A percentile compares a stretch with the other conserved stretches of the same genome.
phyloP scores from a whole-genome alignment of 1,140 invertebrate genomes.

The Trachymyrmex septentrionalis region DNA sequence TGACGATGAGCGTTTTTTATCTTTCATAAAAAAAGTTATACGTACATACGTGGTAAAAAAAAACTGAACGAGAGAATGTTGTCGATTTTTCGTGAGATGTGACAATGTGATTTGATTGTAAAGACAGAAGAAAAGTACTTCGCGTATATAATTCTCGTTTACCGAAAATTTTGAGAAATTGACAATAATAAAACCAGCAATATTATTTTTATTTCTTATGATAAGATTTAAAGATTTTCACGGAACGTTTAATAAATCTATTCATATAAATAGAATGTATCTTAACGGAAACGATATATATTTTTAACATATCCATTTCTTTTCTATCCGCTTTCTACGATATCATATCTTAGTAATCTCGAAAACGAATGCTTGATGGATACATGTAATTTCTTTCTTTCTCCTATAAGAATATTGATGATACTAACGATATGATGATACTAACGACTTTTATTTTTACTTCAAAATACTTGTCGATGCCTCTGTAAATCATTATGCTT shows the following conservation, averaged over 20 bases:
- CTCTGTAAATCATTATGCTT: neutral
- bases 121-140: neutral
- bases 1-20: neutral
- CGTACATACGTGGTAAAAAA: neutral
- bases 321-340: neutral
- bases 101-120: neutral
- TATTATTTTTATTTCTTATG: neutral
- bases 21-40: neutral
- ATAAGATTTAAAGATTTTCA: slow-evolving; percentile 3
- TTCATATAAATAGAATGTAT: neutral
- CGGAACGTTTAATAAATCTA: neutral
- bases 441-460: neutral
- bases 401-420: neutral
- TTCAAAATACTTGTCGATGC: neutral
- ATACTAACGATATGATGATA: neutral
- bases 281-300: neutral
- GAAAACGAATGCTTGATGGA: neutral
- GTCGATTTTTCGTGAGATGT: neutral
- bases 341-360: neutral
- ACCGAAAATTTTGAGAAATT: neutral
- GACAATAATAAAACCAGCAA: neutral
- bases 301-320: neutral
- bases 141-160: neutral
- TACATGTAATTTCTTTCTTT: slow-evolving; percentile 2
- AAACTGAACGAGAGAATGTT: neutral